Percentiles rank a stretch among this genome's conserved stretches.
phyloP scores from a whole-genome alignment of 1,140 invertebrate genomes.

The Luehdorfia chinensis region DNA sequence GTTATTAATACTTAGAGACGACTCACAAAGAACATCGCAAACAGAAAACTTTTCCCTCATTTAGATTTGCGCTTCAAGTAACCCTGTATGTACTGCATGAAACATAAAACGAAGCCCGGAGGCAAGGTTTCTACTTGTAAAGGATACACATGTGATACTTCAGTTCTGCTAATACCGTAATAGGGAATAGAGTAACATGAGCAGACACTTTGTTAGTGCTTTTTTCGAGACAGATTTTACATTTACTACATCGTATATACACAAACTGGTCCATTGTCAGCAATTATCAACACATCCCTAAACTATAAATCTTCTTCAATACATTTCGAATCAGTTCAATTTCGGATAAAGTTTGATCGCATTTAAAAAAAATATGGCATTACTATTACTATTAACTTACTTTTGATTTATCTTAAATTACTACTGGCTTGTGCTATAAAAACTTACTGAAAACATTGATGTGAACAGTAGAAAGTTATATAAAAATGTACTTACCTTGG shows the following conservation, averaged over 20 bases:
- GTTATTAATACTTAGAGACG: too few species aligned
- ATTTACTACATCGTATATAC: background rate
- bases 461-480: too few species aligned
- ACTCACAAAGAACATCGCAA: too few species aligned
- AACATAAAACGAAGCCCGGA: conserved; percentile 10
- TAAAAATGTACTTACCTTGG: too few species aligned
- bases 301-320: background rate
- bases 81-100: conserved; percentile 12
- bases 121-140: conserved; percentile 10
- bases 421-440: too few species aligned
- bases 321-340: background rate
- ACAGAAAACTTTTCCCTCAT: conserved; percentile 1
- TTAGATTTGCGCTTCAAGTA: background rate
- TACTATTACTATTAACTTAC: too few species aligned
- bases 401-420: too few species aligned
- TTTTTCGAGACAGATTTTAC: background rate
- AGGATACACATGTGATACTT: conserved; percentile 7
- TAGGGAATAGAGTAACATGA: conserved; percentile 1
- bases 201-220: conserved; percentile 6
- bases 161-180: conserved; percentile 5
- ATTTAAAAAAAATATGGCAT: too few species aligned
- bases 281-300: background rate
- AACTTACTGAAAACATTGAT: too few species aligned
- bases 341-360: background rate
- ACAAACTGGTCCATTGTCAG: background rate